Evolutionary conservation across 1,140 invertebrate species (phyloP).

Genomic region (Ridgeia piscesae): DNA sequence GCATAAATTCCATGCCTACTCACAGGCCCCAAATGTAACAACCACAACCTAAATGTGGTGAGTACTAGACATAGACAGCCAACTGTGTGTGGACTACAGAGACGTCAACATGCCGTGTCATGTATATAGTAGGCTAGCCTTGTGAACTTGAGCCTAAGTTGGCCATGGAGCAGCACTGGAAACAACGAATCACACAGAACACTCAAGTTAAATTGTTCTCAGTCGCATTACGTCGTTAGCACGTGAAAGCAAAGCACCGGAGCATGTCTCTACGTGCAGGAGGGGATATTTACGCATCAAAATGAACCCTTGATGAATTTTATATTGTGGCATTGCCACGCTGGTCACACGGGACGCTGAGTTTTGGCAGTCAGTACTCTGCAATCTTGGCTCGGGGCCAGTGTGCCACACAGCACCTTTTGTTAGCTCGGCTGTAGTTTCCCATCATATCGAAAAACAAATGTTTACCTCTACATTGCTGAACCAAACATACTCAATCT

Average conservation of each 20-base stretch:
- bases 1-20: not conserved
- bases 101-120: not conserved
- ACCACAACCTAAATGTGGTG: not conserved
- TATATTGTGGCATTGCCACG: not conserved
- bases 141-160: not conserved
- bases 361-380: not conserved
- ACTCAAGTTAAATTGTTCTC: not conserved
- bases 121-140: not conserved
- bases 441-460: not conserved
- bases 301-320: slow-evolving; percentile 1
- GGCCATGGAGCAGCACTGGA: not conserved
- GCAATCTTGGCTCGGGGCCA: not conserved
- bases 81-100: not conserved
- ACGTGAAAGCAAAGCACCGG: not conserved
- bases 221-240: not conserved
- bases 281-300: not conserved
- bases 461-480: not conserved
- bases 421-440: not conserved
- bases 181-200: not conserved
- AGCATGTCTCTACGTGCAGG: not conserved
- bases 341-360: not conserved
- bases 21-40: not conserved
- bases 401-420: not conserved
- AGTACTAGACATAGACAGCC: not conserved
- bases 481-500: not conserved